A percentile compares a stretch with the other conserved stretches of the same genome.
Conservation (phyloP, 1,140 invertebrate species). For the Bombus breviceps region DNA sequence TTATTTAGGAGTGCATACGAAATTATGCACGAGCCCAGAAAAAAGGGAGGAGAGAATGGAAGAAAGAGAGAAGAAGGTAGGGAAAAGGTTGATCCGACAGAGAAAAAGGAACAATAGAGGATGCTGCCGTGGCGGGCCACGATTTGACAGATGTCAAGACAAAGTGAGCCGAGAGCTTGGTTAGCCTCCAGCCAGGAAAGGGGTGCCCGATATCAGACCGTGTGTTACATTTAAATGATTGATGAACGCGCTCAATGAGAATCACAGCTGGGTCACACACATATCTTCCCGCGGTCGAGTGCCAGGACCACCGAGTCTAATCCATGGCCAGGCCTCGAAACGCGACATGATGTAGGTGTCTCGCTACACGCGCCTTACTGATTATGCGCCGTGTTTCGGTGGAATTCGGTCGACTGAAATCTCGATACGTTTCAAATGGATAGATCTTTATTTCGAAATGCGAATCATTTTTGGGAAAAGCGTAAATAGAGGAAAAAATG, state of each 20-base stretch:
- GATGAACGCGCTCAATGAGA: constrained; percentile 79
- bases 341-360: constrained; percentile 58
- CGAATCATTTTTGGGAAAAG: background rate
- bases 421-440: background rate
- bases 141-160: constrained; percentile 80
- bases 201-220: constrained; percentile 67
- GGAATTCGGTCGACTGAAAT: background rate
- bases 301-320: constrained; percentile 63
- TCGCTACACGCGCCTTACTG: constrained; percentile 62
- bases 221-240: constrained; percentile 81
- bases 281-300: constrained; percentile 61
- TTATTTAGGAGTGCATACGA: constrained; percentile 69
- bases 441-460: background rate
- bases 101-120: constrained; percentile 50
- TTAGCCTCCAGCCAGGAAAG: constrained; percentile 58
- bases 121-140: constrained; percentile 39
- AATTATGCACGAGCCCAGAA: constrained; percentile 55
- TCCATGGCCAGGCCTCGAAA: constrained; percentile 44
- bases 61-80: background rate
- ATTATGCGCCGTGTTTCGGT: constrained; percentile 26
- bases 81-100: constrained; percentile 3
- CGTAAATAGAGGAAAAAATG: background rate
- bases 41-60: constrained; percentile 1
- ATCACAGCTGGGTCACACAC: constrained; percentile 76
- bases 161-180: constrained; percentile 73